Evolutionary conservation across 2,113 vertebrate species (phyloP), one percentile per base, ranked within the genome.

Genomic region (Anoplopoma fimbria): DNA sequence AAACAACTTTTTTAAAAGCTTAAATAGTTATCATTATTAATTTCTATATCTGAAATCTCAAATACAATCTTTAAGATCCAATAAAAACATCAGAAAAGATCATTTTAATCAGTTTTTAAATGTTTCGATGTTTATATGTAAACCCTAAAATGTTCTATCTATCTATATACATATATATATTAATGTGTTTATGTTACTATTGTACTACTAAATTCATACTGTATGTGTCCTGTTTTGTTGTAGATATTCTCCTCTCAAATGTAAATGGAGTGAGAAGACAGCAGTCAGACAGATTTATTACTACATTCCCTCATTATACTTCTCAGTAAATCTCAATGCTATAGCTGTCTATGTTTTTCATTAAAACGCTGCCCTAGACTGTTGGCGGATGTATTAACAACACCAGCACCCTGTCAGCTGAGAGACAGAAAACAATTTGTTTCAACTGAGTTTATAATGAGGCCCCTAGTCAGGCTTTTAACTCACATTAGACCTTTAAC

Each of bases 401-500:
- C 75, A 79, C 53, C 33, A 36, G 34, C 14, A 34, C 25, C 34
- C 69, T 77, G 81, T 83, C 81, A 74, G 71, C 40, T 80, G 69
- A 60, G 49, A 74, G 75, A 82, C 40, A 88, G 69, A 86, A 80
- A 74, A 83, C 77, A 23, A 79, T 88, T 90, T 81, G 14, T 87
- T 90, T 88, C 61, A 60, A 65, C 72, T 23, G 31, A 55, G 71
- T 79, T 68, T 75, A 81, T 86, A 88, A 89, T 79, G 79, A 81
- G 69, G 55, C 75, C 77, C 75, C 75, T 61, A 72, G 75, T 70
- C 42, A 69, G 82, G 47, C 83, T 74, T 84, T 92, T 81, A 85
- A 67, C 71, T 49, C 63, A 78, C 79, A 89, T 80, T 85, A 88
- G 73, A 83, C 69, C 80, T 67, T 70, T 76, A 87, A 86, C 79